Evolutionary conservation across 2,113 vertebrate genomes (phyloP), one percentile per base, ranked within the genome.

Genomic region (Isichthys henryi): DNA sequence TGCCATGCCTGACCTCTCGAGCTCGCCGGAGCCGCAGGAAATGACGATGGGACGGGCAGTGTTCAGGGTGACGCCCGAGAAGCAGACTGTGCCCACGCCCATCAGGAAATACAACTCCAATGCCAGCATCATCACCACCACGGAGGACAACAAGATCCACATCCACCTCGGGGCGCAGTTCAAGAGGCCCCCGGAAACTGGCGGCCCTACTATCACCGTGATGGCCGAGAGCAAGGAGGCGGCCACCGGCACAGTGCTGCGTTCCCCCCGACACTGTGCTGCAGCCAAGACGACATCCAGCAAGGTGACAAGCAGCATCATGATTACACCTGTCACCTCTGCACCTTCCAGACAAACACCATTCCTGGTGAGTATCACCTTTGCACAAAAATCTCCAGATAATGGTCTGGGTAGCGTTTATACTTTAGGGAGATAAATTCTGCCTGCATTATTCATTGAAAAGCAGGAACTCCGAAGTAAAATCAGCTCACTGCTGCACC

Each of bases 111-210:
- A 97, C 91, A 97, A 96, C 23, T 92, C 96, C 91, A 99, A 96
- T 0, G 93, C 96, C 23, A 98, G 96, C 90, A 97, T 97, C 74
- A 97, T 99, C 88, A 99, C 98, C 88, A 94, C 94, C 4, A 98
- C 97, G 1, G 98, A 99, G 9, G 98, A 99, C 92, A 99, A 98
- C 91, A 99, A 98, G 93, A 99, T 98, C 92, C 98, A 99, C 90
- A 99, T 99, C 93, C 98, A 99, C 91, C 92, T 99, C 53, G 97
- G 98, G 3, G 95, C 96, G 82, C 97, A 97, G 92, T 96, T 96
- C 70, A 97, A 97, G 90, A 94, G 96, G 58, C 93, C 95, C 45
- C 91, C 92, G 0, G 97, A 97, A 4, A 97, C 84, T 89, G 91
- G 91, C 45, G 43, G 93, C 50, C 96, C 97, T 0, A 95, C 97